These are phyloP conservation scores for Rhagonycha lutea DNA, from an alignment of 2,888 invertebrate species.

Conservation along the genomic window DNA sequence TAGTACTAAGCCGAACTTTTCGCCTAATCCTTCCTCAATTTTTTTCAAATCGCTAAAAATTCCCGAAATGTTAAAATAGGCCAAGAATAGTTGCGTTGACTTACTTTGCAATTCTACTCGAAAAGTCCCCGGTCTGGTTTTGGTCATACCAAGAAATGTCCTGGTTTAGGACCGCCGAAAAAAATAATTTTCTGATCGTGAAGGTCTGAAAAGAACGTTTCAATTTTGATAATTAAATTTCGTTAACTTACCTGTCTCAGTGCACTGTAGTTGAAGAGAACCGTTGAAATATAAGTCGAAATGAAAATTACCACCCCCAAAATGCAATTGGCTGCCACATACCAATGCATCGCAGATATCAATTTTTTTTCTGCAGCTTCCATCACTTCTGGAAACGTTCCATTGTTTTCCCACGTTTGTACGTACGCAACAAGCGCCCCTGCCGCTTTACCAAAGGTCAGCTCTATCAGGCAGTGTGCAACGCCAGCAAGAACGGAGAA, in stretches of 20 bases:
- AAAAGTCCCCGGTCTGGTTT: constrained; percentile 73
- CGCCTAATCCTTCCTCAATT: constrained; percentile 47
- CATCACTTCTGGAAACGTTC: not conserved
- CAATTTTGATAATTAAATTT: constrained; percentile 52
- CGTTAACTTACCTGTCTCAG: no score
- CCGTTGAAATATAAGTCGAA: constrained; percentile 67
- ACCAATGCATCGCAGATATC: constrained; percentile 58
- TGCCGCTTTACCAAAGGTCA: constrained; percentile 68
- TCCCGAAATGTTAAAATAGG: not conserved
- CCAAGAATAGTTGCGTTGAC: constrained; percentile 31
- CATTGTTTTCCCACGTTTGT: not conserved
- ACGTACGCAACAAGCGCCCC: constrained; percentile 59
- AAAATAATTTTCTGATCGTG: no score
- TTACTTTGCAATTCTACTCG: constrained; percentile 76
- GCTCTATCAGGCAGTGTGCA: constrained; percentile 68
- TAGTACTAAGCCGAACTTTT: constrained; percentile 65
- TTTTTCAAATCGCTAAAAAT: constrained; percentile 67
- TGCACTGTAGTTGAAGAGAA: constrained; percentile 71
- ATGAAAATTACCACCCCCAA: constrained; percentile 65
- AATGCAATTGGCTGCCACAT: constrained; percentile 65
- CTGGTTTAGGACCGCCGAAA: no score
- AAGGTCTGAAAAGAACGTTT: no score
- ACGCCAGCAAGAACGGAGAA: constrained; percentile 64
- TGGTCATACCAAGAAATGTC: constrained; percentile 60
- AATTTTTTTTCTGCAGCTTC: constrained; percentile 54